Evolutionary conservation across 1,140 invertebrate species (phyloP).

Genomic region (Cyclina sinensis): DNA sequence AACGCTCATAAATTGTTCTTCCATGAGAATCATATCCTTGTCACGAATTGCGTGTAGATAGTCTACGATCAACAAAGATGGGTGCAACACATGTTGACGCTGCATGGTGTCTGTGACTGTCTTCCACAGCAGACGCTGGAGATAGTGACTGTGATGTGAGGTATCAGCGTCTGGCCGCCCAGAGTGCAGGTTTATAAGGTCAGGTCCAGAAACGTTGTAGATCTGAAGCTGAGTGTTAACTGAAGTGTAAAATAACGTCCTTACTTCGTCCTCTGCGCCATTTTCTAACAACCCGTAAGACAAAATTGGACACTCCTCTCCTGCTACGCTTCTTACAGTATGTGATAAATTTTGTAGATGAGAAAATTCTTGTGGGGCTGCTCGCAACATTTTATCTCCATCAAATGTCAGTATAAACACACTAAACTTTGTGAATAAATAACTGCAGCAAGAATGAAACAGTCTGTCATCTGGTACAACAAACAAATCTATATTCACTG

Average conservation of each 20-base stretch:
- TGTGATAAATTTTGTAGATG: constrained; percentile 55
- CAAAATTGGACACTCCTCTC: constrained; percentile 58
- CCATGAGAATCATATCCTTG: constrained; percentile 36
- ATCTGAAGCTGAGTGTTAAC: constrained; percentile 57
- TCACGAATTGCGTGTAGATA: constrained; percentile 6
- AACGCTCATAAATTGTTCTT: constrained; percentile 37
- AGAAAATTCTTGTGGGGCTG: constrained; percentile 40
- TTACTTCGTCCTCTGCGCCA: constrained; percentile 53
- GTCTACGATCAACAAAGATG: constrained; percentile 45
- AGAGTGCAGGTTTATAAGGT: constrained; percentile 32
- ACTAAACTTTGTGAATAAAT: constrained; percentile 64
- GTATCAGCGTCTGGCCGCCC: no score
- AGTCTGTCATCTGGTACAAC: constrained; percentile 59
- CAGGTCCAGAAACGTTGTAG: constrained; percentile 59
- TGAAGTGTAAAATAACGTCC: constrained; percentile 59
- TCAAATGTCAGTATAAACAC: constrained; percentile 68
- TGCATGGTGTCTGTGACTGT: constrained; percentile 53
- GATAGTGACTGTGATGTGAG: background rate
- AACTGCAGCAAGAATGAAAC: constrained; percentile 59
- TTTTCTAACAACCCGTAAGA: constrained; percentile 52
- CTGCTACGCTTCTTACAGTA: constrained; percentile 49
- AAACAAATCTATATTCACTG: constrained; percentile 61
- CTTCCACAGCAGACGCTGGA: constrained; percentile 52
- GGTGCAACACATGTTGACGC: constrained; percentile 46
- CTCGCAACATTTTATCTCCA: constrained; percentile 60